phyloP scores from a whole-genome alignment of 2,797 vertebrate species.

The Apodemus agrarius region DNA sequence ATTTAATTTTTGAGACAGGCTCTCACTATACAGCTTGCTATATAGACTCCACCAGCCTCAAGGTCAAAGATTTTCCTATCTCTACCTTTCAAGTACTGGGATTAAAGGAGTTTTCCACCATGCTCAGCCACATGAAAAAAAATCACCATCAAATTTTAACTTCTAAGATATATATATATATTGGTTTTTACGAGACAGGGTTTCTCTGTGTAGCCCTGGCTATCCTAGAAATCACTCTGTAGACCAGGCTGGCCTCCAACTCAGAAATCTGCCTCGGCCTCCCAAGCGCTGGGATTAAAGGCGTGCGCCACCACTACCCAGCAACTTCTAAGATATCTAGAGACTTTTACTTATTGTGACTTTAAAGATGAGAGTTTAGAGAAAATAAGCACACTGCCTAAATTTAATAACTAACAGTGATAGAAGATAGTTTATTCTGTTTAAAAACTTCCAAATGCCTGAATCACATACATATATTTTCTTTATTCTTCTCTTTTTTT shows the following conservation, averaged over 20 bases:
- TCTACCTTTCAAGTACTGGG: background rate
- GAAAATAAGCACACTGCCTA: slow-evolving; percentile 24
- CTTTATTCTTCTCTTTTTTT: background rate
- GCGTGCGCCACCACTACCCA: too few species aligned
- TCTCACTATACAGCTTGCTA: background rate
- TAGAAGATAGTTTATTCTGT: background rate
- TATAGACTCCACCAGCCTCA: background rate
- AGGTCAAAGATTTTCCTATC: background rate
- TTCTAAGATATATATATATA: too few species aligned
- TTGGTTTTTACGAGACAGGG: too few species aligned
- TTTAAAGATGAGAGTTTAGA: slow-evolving; percentile 43
- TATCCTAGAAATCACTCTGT: too few species aligned
- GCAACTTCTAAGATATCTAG: background rate
- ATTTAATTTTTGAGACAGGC: background rate
- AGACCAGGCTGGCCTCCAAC: too few species aligned
- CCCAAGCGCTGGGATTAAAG: too few species aligned
- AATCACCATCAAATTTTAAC: background rate
- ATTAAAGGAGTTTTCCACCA: background rate
- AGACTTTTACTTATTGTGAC: background rate
- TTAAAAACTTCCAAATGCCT: slow-evolving; percentile 18
- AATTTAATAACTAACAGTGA: slow-evolving; percentile 49
- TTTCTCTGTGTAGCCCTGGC: too few species aligned
- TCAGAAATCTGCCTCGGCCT: too few species aligned
- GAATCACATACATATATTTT: background rate
- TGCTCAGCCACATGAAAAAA: background rate